Evolutionary conservation across 1,140 invertebrate species (phyloP).

Genomic region (Physella acuta): DNA sequence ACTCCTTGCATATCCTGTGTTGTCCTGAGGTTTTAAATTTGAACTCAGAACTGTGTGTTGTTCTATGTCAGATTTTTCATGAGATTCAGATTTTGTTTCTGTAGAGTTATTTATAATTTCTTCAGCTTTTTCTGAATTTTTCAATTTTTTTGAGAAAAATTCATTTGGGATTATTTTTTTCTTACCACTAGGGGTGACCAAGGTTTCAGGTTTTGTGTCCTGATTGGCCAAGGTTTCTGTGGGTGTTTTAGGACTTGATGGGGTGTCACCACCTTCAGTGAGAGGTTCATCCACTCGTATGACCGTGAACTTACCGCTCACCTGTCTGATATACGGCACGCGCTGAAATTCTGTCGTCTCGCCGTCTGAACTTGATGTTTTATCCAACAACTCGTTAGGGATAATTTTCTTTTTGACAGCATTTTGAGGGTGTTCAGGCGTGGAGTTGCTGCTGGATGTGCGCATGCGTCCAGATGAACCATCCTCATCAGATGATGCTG

Average conservation of each 20-base stretch:
- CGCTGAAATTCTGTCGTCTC: not conserved
- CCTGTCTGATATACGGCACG: not conserved
- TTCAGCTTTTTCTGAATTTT: not conserved
- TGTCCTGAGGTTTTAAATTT: too few relatives aligned
- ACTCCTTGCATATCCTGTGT: too few relatives aligned
- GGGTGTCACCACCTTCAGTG: too few relatives aligned
- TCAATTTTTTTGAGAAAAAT: not conserved
- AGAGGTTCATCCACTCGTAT: not conserved
- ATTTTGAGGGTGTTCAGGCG: not conserved
- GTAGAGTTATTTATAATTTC: not conserved
- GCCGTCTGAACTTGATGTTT: not conserved
- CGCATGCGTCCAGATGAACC: not conserved
- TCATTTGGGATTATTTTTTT: conserved; percentile 29
- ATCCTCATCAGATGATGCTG: not conserved
- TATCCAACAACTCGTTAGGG: conserved; percentile 25
- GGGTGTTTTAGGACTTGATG: too few relatives aligned
- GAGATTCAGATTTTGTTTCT: not conserved
- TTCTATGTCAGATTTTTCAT: not conserved
- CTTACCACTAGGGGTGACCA: not conserved
- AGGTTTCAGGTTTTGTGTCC: not conserved
- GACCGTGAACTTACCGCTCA: not conserved
- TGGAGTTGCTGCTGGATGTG: not conserved
- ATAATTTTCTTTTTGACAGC: conserved; percentile 30
- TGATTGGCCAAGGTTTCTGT: not conserved
- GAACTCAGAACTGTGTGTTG: not conserved